Conservation (phyloP, 1,140 invertebrate genomes). For the Teleogryllus occipitalis region DNA sequence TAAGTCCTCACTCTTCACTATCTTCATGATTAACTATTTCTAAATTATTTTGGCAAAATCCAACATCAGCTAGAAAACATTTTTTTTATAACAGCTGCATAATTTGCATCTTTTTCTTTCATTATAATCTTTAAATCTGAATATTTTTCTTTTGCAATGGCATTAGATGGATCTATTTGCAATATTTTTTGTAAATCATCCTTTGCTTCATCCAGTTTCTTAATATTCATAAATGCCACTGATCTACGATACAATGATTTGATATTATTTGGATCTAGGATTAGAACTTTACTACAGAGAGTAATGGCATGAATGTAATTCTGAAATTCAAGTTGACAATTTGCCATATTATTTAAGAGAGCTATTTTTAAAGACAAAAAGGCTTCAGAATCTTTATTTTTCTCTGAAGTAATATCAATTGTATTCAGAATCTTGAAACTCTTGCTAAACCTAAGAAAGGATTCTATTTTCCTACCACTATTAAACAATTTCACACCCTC, state of each 20-base stretch:
- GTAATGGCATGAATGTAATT: not conserved
- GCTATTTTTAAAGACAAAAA: not conserved
- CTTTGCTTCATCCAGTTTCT: not conserved
- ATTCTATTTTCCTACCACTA: not conserved
- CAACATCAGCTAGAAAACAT: not conserved
- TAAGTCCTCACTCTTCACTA: no score
- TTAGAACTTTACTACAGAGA: constrained; percentile 2
- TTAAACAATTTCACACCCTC: not conserved
- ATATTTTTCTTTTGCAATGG: not conserved
- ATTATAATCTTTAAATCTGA: not conserved
- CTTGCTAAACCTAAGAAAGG: constrained; percentile 8
- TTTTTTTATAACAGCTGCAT: constrained; percentile 2
- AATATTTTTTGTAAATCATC: constrained; percentile 4
- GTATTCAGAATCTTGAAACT: not conserved
- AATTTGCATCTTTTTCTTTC: constrained; percentile 7
- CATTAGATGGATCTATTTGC: not conserved
- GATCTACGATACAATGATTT: not conserved
- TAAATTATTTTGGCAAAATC: not conserved
- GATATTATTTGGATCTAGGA: not conserved
- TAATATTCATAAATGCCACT: not conserved
- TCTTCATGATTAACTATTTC: not conserved
- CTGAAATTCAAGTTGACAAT: not conserved
- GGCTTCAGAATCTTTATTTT: no score
- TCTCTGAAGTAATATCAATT: not conserved
- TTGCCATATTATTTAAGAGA: not conserved